These are phyloP conservation scores for Fistularia commersonii DNA, from an alignment of 2,797 vertebrate genomes.

Conservation along the genomic window DNA sequence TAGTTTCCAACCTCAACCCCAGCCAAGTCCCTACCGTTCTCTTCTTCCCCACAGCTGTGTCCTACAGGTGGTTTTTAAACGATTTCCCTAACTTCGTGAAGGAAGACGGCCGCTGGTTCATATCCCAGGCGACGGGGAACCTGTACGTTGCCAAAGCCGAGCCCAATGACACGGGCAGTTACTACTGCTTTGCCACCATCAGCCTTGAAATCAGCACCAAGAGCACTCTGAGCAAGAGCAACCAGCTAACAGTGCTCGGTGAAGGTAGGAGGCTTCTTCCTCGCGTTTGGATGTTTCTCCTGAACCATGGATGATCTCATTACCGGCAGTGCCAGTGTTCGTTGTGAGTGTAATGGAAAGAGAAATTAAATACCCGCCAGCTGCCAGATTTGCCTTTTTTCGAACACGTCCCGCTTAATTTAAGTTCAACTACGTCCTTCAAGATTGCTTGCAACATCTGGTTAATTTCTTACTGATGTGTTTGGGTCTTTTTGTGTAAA, in stretches of 20 bases:
- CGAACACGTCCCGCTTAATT: no score
- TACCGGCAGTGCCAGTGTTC: no score
- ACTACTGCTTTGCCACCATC: conserved; percentile 93
- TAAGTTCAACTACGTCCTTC: no score
- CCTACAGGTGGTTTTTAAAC: conserved; percentile 93
- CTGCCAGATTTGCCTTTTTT: no score
- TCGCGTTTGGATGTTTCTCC: no score
- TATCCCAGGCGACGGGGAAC: conserved; percentile 94
- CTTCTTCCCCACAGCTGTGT: conserved; percentile 75
- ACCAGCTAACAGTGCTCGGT: conserved; percentile 81
- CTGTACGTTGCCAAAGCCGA: conserved; percentile 88
- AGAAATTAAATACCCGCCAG: no score
- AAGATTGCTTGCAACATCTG: no score
- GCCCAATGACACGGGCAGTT: conserved; percentile 85
- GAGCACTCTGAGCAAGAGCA: conserved; percentile 93
- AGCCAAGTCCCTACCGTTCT: not conserved
- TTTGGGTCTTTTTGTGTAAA: no score
- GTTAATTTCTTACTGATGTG: no score
- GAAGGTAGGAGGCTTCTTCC: conserved; percentile 73
- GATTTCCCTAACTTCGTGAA: conserved; percentile 93
- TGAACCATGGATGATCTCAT: no score
- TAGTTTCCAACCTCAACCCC: not conserved
- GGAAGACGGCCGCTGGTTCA: conserved; percentile 82
- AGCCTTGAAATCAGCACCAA: conserved; percentile 92
- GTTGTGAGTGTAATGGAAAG: no score